Conservation (phyloP, 2,888 invertebrate genomes). For the Hypercompe scribonia region DNA sequence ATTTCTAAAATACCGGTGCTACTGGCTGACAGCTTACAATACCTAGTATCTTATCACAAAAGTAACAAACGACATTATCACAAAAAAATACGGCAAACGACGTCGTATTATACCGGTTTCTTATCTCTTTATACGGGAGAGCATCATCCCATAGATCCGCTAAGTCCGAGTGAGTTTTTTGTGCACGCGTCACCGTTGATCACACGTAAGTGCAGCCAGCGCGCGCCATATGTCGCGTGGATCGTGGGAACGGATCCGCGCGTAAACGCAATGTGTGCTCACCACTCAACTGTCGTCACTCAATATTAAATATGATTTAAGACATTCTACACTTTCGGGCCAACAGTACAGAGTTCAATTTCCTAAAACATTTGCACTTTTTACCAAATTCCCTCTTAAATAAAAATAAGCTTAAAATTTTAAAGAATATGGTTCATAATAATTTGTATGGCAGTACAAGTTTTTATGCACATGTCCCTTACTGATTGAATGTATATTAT, state of each 20-base stretch:
- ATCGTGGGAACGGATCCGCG: constrained; percentile 82
- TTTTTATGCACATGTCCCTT: constrained; percentile 73
- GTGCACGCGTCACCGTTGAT: constrained; percentile 83
- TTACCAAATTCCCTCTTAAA: constrained; percentile 23
- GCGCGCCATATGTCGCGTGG: constrained; percentile 85
- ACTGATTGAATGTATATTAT: constrained; percentile 76
- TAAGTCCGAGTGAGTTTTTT: constrained; percentile 80
- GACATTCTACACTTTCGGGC: constrained; percentile 53
- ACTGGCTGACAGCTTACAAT: constrained; percentile 16
- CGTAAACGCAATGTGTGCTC: constrained; percentile 79
- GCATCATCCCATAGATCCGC: constrained; percentile 79
- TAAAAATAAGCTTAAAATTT: constrained; percentile 20
- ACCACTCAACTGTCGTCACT: constrained; percentile 74
- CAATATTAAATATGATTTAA: constrained; percentile 36
- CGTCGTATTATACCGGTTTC: constrained; percentile 59
- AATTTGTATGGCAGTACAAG: constrained; percentile 42
- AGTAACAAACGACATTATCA: constrained; percentile 47
- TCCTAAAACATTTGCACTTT: constrained; percentile 40
- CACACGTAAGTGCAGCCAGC: constrained; percentile 76
- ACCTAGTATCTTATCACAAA: constrained; percentile 38
- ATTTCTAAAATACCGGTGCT: constrained; percentile 26
- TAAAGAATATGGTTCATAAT: constrained; percentile 38
- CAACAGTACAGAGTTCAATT: constrained; percentile 55
- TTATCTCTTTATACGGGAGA: constrained; percentile 68
- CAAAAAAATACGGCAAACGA: constrained; percentile 49